Base-by-base conservation (phyloP, 2,888 invertebrate genomes). In the Ophion obscuratus region DNA sequence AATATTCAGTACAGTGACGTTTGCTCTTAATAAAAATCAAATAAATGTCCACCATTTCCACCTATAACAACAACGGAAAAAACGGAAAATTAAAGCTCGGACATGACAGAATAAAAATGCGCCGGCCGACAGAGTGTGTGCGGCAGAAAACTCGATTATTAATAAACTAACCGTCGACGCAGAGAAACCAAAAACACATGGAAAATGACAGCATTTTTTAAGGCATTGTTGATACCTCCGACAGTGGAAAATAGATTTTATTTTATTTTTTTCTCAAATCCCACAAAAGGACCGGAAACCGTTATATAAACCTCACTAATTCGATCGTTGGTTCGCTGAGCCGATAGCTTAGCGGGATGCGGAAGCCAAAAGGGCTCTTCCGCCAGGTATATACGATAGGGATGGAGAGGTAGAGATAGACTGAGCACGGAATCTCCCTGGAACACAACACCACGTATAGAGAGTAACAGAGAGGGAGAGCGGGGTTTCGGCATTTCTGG, bases 281-380 rank as follows among this genome's bases (percentile, higher is more conserved):
- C 36, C 53, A 57, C 14, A 17, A 24, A 40, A 77, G 44, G 47
- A 31, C 24, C 5, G 24, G 67, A 9, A 77, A 77, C 40, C 77
- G 31, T 53, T 77, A 53, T 75, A 75, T 77, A 62, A 77, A 67
- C 57, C n/a, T 68, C 14, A 67, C 20, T 74, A 81, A 85, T 79
- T 77, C 83, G 86, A 84, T 77, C 83, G 77, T 36, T 80, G 66
- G 71, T 71, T 76, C 80, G 77, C 53, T 20, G 68, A 68, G 74
- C 62, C 17, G 76, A 77, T 67, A 40, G 77, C 59, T 78, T 57
- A 85, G 68, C 67, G 73, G 6, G 67, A 67, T 74, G 62, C 64
- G 81, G 75, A 85, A 85, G 74, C 75, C 78, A 75, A 64, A 76
- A 71, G 70, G 78, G 74, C 67, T 68, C 73, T 75, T 77, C 70